Base-by-base conservation (phyloP, 2,888 invertebrate species). In the Drosophila paranaensis region DNA sequence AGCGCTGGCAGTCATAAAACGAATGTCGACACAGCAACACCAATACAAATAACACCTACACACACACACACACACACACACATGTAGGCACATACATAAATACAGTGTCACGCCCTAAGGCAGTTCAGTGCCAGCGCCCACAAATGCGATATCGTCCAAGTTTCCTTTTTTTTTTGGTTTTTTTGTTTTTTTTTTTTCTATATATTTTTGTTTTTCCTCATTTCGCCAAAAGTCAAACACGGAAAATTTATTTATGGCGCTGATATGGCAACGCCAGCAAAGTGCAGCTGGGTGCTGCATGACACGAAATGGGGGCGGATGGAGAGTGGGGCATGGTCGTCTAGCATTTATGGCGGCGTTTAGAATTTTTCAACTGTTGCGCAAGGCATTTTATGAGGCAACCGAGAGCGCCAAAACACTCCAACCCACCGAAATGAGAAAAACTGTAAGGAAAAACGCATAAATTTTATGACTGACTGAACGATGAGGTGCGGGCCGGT, bases 381-480 rank as follows among this genome's bases (percentile, higher is more conserved):
- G 62, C 84, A 64, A 76, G 68, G 56, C 74, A 66, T 73, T 75
- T 75, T 81, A 69, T 61, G 76, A 77, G 76, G 51, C 76, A 76
- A 62, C 55, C 35, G 77, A 54, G 77, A 67, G 60, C 68, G 60
- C 68, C 35, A 42, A 60, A 65, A 33, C 10, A 14, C 25, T n/a
- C 20, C 43, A 43, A 27, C 16, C 35, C 25, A 33, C 8, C 48
- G 20, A 74, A 78, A 64, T 65, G 79, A 71, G 68, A 71, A 70
- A 71, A 71, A 65, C 70, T 81, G 72, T 74, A 74, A 78, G 75
- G 63, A 77, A 78, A 77, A 85, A 77, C 88, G 88, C 88, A 88
- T 85, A 88, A 88, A 85, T 88, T 85, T 85, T 88, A 85, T 85
- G 82, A 77, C 79, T 82, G 79, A 83, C 76, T 82, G 70, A 67